phyloP scores from a whole-genome alignment of 2,888 invertebrate species.

The Clepsis dumicolana region DNA sequence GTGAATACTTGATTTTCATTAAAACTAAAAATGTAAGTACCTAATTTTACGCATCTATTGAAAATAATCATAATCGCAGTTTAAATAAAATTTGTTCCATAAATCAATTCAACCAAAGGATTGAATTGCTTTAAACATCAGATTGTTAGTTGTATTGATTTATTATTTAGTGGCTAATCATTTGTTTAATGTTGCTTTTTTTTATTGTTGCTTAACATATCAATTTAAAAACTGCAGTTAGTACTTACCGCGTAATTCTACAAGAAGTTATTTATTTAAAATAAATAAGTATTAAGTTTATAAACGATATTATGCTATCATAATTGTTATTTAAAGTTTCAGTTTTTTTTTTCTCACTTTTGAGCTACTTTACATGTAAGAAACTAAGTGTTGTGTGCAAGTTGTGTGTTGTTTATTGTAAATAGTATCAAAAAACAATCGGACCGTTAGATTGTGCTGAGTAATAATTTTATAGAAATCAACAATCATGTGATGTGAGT shows the following conservation, averaged over 20 bases:
- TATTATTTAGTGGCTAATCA: not conserved
- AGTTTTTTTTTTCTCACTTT: no score
- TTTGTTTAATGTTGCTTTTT: slow-evolving; percentile 12
- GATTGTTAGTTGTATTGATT: slow-evolving; percentile 1
- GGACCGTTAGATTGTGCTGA: no score
- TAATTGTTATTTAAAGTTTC: no score
- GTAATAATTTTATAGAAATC: no score
- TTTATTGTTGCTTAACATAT: not conserved
- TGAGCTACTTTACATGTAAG: no score
- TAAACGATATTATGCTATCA: no score
- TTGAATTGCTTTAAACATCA: not conserved
- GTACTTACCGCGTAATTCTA: not conserved
- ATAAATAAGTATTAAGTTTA: no score
- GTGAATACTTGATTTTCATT: slow-evolving; percentile 7
- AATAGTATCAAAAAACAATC: no score
- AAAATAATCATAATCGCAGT: not conserved
- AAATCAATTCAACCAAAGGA: not conserved
- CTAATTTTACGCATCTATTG: not conserved
- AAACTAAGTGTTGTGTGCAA: no score
- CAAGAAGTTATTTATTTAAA: not conserved
- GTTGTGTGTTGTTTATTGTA: no score
- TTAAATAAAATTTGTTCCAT: not conserved
- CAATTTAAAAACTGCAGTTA: not conserved
- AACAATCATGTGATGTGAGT: no score
- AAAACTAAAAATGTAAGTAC: slow-evolving; percentile 28